Evolutionary conservation across 2,888 invertebrate genomes (phyloP).

Genomic region (Hypsopygia costalis): DNA sequence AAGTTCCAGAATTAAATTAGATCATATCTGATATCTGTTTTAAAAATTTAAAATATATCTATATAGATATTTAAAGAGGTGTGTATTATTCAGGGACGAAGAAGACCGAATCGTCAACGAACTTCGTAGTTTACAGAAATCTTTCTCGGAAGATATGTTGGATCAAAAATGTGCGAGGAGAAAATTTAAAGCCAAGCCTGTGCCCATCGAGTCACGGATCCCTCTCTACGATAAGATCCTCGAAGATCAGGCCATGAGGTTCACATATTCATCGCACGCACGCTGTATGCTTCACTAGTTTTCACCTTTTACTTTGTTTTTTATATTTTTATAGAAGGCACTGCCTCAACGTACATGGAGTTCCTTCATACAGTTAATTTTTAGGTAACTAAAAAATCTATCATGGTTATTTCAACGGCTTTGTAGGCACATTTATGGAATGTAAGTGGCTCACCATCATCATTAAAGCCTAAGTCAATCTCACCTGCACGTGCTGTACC

Average conservation of each 20-base stretch:
- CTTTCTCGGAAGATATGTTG: conserved; percentile 69
- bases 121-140: conserved; percentile 62
- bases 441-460: no score
- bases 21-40: no score
- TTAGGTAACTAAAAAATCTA: no score
- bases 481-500: no score
- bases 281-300: conserved; percentile 25
- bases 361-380: no score
- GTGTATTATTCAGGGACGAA: conserved; percentile 78
- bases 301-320: conserved; percentile 5
- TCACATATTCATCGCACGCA: conserved; percentile 25
- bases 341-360: no score
- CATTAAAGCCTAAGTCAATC: no score
- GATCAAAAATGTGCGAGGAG: conserved; percentile 73
- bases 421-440: no score
- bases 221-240: conserved; percentile 86
- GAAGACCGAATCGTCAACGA: conserved; percentile 81
- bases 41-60: no score
- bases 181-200: conserved; percentile 80
- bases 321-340: no score
- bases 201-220: conserved; percentile 86
- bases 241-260: conserved; percentile 87
- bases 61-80: no score
- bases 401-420: no score
- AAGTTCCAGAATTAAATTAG: conserved; percentile 11